A percentile compares a stretch with the other conserved stretches of the same genome.
These are phyloP conservation scores for Bugulina stolonifera DNA, from an alignment of 2,888 invertebrate genomes.

Conservation along the genomic window DNA sequence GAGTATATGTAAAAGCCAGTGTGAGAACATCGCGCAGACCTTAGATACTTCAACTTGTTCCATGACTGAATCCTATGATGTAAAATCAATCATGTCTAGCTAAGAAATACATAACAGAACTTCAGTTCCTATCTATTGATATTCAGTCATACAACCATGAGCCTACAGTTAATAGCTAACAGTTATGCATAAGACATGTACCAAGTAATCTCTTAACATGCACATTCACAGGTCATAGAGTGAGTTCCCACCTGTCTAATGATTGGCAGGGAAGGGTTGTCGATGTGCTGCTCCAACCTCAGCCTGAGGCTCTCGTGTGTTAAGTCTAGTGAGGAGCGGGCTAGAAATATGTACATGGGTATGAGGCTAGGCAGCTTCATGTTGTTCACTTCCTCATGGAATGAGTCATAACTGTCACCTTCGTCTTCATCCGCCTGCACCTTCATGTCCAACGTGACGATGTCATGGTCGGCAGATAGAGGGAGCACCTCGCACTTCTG, in stretches of 20 bases:
- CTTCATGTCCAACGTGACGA: not conserved
- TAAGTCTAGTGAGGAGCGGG: conserved; percentile 80
- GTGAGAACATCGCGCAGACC: too few species aligned
- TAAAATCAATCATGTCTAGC: too few species aligned
- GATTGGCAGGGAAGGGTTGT: conserved; percentile 75
- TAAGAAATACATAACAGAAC: too few species aligned
- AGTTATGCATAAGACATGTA: too few species aligned
- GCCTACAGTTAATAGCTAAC: too few species aligned
- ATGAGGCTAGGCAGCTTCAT: conserved; percentile 77
- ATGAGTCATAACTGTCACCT: not conserved
- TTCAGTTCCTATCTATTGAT: too few species aligned
- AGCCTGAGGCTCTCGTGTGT: conserved; percentile 83
- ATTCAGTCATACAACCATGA: too few species aligned
- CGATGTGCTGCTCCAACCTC: conserved; percentile 62
- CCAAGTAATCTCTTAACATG: too few species aligned
- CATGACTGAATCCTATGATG: too few species aligned
- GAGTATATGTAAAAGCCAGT: too few species aligned
- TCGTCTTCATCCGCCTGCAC: not conserved
- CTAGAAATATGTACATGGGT: conserved; percentile 76
- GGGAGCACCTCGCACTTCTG: conserved; percentile 6
- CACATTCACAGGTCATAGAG: too few species aligned
- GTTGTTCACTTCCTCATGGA: conserved; percentile 63
- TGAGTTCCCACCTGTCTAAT: conserved; percentile 80
- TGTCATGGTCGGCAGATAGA: not conserved
- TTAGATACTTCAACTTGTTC: too few species aligned